These are phyloP conservation scores for Macropodus opercularis DNA, from an alignment of 2,797 vertebrate genomes.

Conservation along the genomic window DNA sequence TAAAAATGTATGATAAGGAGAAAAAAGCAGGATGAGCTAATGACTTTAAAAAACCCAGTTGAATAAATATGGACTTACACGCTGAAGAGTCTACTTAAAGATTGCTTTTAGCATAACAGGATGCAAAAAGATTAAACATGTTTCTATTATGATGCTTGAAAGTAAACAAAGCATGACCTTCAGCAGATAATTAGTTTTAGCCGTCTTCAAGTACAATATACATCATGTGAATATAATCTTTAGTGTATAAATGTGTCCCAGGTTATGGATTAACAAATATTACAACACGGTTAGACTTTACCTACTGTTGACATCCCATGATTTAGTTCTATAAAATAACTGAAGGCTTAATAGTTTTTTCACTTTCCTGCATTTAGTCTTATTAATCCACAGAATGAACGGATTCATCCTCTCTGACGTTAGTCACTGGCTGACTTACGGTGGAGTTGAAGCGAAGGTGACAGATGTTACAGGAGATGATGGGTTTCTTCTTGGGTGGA, in stretches of 20 bases:
- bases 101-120: not conserved
- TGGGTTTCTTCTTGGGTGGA: constrained; percentile 93
- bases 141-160: not conserved
- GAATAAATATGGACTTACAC: constrained; percentile 5
- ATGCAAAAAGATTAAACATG: constrained; percentile 10
- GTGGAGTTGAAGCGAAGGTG: constrained; percentile 98
- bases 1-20: constrained; percentile 48
- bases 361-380: not conserved
- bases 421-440: constrained; percentile 77
- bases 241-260: too few species aligned
- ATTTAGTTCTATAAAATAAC: too few species aligned
- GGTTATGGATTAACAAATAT: too few species aligned
- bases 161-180: not conserved
- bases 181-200: not conserved
- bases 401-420: not conserved
- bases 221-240: too few species aligned
- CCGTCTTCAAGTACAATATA: not conserved
- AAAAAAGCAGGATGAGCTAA: constrained; percentile 29
- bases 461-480: constrained; percentile 99
- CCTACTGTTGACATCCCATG: too few species aligned
- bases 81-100: constrained; percentile 1
- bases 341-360: constrained; percentile 5
- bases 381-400: not conserved
- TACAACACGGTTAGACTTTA: too few species aligned
- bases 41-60: constrained; percentile 20